Evolutionary conservation across 2,113 vertebrate genomes (phyloP), one percentile per base, ranked within the genome.

Genomic region (Oxygymnocypris stewartii): DNA sequence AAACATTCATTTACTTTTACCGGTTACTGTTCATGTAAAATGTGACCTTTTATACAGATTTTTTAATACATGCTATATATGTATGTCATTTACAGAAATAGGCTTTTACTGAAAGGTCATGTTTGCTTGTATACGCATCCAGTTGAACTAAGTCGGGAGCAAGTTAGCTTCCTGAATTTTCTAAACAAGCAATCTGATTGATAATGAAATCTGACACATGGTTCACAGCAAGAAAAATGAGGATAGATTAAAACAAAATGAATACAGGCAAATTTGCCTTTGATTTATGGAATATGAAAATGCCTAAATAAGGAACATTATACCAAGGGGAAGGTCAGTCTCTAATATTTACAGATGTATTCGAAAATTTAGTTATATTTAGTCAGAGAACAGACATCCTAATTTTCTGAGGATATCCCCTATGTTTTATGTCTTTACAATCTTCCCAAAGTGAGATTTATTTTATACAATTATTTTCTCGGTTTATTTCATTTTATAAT

Each of bases 31-130:
- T 85, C 79, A 71, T 85, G 89, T 86, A 28, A 88, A 40, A 54
- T 31, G 40, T 90, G 92, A 93, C 92, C 90, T 92, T 93, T 91
- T 40, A 88, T 73, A 86, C 42, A 35, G 11, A 59, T 76, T 85
- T 86, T 81, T 73, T 89, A 86, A 79, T 54, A 89, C 84, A 90
- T 91, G 86, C 87, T 84, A 91, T 85, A 76, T 89, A 91, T 84
- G 4, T 49, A 90, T 65, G 90, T 51, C 71, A 89, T 85, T 75
- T 84, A 84, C 75, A 85, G 84, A 89, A 89, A 89, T 91, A 82
- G 87, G 28, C 81, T 90, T 91, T 86, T 89, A 49, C 88, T 67
- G 82, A 91, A 92, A 93, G 91, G 90, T 89, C 91, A 89, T 51
- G 25, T 89, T 89, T 87, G 89, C 89, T 92, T 92, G 84, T 90